A percentile compares a stretch with the other conserved stretches of the same genome.
phyloP scores from a whole-genome alignment of 2,797 vertebrate genomes.

The Synanceia verrucosa region DNA sequence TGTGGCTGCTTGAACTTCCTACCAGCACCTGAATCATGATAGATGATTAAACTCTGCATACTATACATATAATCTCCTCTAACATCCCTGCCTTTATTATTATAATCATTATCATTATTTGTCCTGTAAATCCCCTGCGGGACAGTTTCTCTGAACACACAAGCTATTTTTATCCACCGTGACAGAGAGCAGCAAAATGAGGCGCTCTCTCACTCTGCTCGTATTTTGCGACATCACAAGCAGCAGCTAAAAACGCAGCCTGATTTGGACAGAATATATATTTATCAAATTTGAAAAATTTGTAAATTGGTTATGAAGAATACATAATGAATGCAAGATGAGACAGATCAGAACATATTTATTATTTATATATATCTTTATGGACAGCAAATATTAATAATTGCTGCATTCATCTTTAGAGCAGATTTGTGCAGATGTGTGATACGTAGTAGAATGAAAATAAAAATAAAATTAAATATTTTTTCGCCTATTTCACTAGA shows the following conservation, averaged over 20 bases:
- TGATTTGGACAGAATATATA: neutral
- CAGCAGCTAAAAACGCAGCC: neutral
- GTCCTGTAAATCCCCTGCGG: neutral
- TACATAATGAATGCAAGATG: neutral
- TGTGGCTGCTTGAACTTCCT: neutral
- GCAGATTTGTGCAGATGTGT: too few relatives aligned
- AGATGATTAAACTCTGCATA: neutral
- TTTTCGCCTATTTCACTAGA: too few relatives aligned
- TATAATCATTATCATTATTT: conserved; percentile 10
- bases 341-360: neutral
- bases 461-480: too few relatives aligned
- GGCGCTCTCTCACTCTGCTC: conserved; percentile 41
- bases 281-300: neutral
- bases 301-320: neutral
- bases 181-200: neutral
- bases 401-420: too few relatives aligned
- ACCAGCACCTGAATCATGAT: fast-evolving
- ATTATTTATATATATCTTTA: neutral
- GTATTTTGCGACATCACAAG: neutral
- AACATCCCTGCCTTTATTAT: neutral
- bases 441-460: too few relatives aligned
- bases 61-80: neutral
- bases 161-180: conserved; percentile 58
- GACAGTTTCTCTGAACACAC: neutral
- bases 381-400: neutral